Evolutionary conservation across 2,113 vertebrate species (phyloP).

Genomic region (Numenius arquata): DNA sequence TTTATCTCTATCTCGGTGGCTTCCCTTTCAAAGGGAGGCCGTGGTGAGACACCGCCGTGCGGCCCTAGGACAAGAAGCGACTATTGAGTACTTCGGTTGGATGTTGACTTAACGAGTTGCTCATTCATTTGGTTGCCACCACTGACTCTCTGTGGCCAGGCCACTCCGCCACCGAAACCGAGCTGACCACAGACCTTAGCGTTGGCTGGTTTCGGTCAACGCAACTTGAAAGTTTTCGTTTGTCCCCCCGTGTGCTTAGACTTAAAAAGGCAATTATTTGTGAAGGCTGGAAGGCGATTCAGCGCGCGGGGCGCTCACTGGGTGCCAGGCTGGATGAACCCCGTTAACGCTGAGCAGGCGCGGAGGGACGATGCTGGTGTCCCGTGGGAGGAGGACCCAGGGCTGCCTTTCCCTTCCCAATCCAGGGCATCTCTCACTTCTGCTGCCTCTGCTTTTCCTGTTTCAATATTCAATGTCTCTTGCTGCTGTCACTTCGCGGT

Average conservation of each 20-base stretch:
- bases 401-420: background rate
- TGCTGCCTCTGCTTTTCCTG: background rate
- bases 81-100: accelerated
- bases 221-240: background rate
- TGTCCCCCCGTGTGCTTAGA: background rate
- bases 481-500: background rate
- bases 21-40: background rate
- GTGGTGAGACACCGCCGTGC: background rate
- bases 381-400: accelerated
- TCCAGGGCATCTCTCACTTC: background rate
- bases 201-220: background rate
- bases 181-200: background rate
- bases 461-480: accelerated
- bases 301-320: background rate
- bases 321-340: background rate
- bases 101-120: background rate
- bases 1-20: accelerated
- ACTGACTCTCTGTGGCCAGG: background rate
- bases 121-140: background rate
- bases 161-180: background rate
- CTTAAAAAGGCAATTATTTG: background rate
- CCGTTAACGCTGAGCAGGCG: accelerated
- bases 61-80: accelerated
- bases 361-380: background rate
- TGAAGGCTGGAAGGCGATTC: background rate